phyloP scores from a whole-genome alignment of 2,888 invertebrate species.

The Laothoe populi region DNA sequence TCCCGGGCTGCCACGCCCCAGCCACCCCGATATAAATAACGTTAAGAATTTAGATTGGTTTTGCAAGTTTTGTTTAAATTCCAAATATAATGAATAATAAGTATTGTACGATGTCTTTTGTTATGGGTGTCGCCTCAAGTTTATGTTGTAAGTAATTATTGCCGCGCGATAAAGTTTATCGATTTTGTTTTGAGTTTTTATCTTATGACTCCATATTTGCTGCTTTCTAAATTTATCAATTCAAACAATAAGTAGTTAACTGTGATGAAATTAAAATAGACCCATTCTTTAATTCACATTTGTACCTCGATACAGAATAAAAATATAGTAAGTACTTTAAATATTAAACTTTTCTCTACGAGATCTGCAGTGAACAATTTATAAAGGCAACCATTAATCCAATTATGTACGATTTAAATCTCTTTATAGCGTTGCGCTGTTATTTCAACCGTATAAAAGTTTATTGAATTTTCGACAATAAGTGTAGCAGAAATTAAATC shows the following conservation, averaged over 20 bases:
- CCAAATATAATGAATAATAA: conserved; percentile 24
- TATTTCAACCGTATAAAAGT: not conserved
- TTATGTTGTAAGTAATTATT: not conserved
- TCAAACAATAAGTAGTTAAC: no score
- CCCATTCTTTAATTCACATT: no score
- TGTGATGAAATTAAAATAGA: no score
- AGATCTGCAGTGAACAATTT: not conserved
- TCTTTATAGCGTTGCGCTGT: not conserved
- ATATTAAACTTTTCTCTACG: no score
- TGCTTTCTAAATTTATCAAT: no score
- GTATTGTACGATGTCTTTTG: conserved; percentile 13
- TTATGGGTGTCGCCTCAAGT: not conserved
- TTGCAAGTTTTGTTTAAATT: conserved; percentile 19
- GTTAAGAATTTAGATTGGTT: conserved; percentile 45
- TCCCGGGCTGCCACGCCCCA: conserved; percentile 7
- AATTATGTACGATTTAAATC: not conserved
- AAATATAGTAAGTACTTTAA: no score
- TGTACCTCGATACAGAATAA: no score
- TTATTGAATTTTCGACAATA: not conserved
- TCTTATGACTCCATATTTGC: not conserved
- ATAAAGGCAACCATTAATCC: not conserved
- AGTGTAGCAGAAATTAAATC: not conserved
- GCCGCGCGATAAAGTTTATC: not conserved
- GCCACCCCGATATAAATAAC: conserved; percentile 38
- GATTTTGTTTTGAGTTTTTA: not conserved